Base-by-base conservation (phyloP, 2,888 invertebrate genomes). In the Hypena proboscidalis region DNA sequence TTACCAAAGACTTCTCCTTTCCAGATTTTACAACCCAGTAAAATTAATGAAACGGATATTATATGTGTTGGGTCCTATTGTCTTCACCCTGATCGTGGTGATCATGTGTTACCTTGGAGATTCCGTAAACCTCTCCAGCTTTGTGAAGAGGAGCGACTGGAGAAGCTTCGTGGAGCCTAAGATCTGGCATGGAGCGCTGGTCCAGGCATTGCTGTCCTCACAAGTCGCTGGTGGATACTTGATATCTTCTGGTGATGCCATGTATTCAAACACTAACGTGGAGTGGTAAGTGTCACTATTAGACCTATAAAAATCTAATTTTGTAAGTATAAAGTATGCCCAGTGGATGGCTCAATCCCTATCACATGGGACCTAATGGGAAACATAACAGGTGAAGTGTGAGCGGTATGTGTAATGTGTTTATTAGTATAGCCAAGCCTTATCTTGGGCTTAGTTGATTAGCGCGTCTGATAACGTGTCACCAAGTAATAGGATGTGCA, bases 191-290 rank as follows among this genome's bases (percentile, higher is more conserved):
- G 71, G 68, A 1, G 84, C 83, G 0, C 13, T 88, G 2, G 62
- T 70, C 1, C 89, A 89, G 47, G 80, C 85, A 0, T 56, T 90
- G 6, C 46, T 86, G 47, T 74, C 87, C 0, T 61, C 79, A 0
- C 88, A 90, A 37, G 56, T 83, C 1, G 80, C 85, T 32, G 84
- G 86, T 0, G 90, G 90, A 0, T 90, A 69, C 51, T 64, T 90
- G 0, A 74, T 85, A 43, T 74, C 80, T 1, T 70, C 83, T 1
- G 86, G 85, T 0, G 86, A 85, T 40, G 67, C 80, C 1, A 44
- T 89, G 2, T 90, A 88, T 55, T 65, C 77, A 0, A 73, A 51
- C 41, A 80, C 76, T 0, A 79, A 86, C 52, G 80, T 86, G 4
- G 75, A 82, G 47, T 84, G 87, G 90, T 88, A 70, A 73, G 74